Evolutionary conservation across 2,113 vertebrate genomes (phyloP).

Genomic region (Oncorhynchus nerka): DNA sequence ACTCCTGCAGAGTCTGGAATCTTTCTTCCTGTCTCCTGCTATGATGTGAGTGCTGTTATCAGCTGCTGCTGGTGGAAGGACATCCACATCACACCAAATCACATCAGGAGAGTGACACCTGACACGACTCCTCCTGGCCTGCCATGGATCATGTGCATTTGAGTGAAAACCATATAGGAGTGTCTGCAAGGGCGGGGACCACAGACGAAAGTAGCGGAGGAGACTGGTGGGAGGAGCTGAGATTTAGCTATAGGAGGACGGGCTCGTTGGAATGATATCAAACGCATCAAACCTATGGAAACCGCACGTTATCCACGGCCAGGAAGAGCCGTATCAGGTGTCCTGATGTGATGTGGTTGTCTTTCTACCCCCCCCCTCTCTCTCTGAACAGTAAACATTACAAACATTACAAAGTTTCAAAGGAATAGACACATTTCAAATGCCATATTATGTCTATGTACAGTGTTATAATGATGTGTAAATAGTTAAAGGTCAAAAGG

Average conservation of each 20-base stretch:
- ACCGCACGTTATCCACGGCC: slow-evolving; percentile 8
- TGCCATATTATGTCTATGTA: too few relatives aligned
- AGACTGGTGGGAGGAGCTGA: not conserved
- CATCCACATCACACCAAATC: not conserved
- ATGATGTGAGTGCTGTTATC: not conserved
- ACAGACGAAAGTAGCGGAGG: slow-evolving; percentile 24
- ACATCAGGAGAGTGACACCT: not conserved
- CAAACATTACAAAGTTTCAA: too few relatives aligned
- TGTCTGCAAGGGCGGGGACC: not conserved
- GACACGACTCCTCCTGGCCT: not conserved
- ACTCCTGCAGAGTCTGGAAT: not conserved
- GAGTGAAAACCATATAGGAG: slow-evolving; percentile 4
- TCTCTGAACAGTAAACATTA: too few relatives aligned
- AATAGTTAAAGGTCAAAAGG: too few relatives aligned
- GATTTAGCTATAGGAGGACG: too few relatives aligned
- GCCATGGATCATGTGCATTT: slow-evolving; percentile 25
- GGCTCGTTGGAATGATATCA: too few relatives aligned
- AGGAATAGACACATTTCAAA: too few relatives aligned
- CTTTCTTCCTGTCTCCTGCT: not conserved
- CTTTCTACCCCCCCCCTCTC: too few relatives aligned
- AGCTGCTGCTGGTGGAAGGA: not conserved
- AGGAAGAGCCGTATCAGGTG: not conserved
- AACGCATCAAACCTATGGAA: too few relatives aligned
- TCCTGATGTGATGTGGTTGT: not conserved
- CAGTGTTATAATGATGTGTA: too few relatives aligned